These are phyloP conservation scores for Anguilla anguilla DNA, from an alignment of 2,797 vertebrate species.

Conservation along the genomic window DNA sequence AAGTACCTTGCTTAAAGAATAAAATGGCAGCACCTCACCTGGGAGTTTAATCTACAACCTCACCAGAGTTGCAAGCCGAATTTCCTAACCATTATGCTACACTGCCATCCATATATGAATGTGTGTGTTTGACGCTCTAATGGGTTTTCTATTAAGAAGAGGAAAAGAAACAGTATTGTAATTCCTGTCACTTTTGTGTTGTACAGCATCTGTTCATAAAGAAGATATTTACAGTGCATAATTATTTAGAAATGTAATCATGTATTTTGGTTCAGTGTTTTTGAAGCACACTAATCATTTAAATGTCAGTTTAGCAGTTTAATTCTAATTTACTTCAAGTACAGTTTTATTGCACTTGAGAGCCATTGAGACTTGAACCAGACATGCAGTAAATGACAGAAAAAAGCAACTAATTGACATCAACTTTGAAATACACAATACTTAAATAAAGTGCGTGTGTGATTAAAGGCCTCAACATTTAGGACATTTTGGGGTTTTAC, in stretches of 20 bases:
- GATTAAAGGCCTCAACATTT: not conserved
- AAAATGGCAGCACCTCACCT: not conserved
- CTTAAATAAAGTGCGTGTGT: not conserved
- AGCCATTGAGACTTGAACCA: not conserved
- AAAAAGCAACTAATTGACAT: not conserved
- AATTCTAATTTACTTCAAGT: not conserved
- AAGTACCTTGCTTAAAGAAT: not conserved
- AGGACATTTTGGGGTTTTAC: too few species aligned
- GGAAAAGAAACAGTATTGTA: not conserved
- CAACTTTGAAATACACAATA: not conserved
- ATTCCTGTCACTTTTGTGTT: not conserved
- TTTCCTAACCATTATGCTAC: not conserved
- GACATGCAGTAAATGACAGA: not conserved
- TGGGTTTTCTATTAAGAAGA: not conserved
- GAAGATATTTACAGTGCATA: not conserved
- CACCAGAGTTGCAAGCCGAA: too few species aligned
- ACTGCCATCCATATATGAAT: not conserved
- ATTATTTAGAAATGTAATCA: not conserved
- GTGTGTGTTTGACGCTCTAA: not conserved
- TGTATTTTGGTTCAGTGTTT: not conserved
- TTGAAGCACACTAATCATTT: not conserved
- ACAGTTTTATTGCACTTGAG: not conserved
- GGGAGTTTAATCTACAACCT: not conserved
- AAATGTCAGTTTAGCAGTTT: not conserved
- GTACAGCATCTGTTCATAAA: not conserved